phyloP scores from a whole-genome alignment of 2,113 vertebrate species.

The Macquaria ambigua region DNA sequence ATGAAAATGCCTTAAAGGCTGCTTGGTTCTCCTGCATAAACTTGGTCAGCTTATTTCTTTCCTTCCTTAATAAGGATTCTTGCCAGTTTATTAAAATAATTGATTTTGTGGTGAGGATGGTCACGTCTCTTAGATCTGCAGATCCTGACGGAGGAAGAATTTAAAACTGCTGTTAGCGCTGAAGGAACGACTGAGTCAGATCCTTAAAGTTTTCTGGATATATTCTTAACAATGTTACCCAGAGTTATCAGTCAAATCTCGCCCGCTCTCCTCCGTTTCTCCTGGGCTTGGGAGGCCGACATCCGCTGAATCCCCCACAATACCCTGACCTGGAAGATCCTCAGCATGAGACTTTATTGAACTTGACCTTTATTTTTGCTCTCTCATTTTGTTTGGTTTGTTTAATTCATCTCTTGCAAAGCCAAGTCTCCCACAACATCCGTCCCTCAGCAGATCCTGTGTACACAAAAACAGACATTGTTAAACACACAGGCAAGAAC shows the following conservation, averaged over 20 bases:
- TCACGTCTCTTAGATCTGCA: constrained; percentile 16
- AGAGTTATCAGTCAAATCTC: constrained; percentile 58
- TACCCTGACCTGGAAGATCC: constrained; percentile 28
- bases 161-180: constrained; percentile 14
- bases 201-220: constrained; percentile 14
- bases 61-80: neutral
- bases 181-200: constrained; percentile 23
- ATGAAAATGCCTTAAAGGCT: constrained; percentile 4
- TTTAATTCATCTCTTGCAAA: constrained; percentile 59
- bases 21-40: neutral
- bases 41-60: neutral
- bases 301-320: constrained; percentile 44
- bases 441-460: constrained; percentile 39
- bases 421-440: constrained; percentile 58
- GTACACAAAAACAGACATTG: constrained; percentile 47
- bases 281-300: constrained; percentile 18
- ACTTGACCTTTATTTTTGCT: constrained; percentile 51
- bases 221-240: constrained; percentile 22
- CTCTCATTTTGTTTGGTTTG: constrained; percentile 56
- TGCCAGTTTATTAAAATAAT: neutral
- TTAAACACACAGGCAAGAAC: constrained; percentile 39
- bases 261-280: constrained; percentile 9
- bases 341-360: constrained; percentile 47
- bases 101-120: constrained; percentile 13
- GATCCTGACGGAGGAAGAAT: constrained; percentile 8